Base-by-base conservation (phyloP, 1,140 invertebrate genomes). In the Panagrolaimus sp. region DNA sequence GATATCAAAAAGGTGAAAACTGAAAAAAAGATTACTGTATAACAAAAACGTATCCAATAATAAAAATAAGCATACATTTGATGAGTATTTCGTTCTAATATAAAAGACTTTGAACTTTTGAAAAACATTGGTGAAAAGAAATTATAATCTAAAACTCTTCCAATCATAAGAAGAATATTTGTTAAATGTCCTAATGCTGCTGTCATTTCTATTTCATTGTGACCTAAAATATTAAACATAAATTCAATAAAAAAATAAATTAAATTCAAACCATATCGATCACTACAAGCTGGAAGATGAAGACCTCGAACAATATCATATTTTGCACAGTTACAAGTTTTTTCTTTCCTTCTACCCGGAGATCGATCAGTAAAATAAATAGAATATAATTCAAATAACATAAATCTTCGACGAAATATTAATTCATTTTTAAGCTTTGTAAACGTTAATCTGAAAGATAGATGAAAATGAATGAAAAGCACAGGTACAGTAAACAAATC, bases 131-230 rank as follows among this genome's bases (percentile, higher is more conserved):
- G 67, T 64, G 78, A 71, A n/a, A 71, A 67, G 9, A 70, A 62
- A 12, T 71, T 43, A 17, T 71, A 68, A 26, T 64, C 58, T 47
- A 77, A 45, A 48, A 77, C 66, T 28, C 48, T 38, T 32, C 68
- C 48, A 43, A 78, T 68, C 7, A 52, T 14, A 32, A 69, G 38
- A 2, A 78, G 44, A 15, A 78, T 28, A 47, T 81, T 69, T 28
- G 77, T 63, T 14, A 78, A 46, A 68, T 73, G 65, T 21, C 75
- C 67, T 15, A 74, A 58, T 8, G 78, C 75, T 24, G 78, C 77
- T 44, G 77, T 63, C 1, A 70, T 43, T 71, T 78, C 73, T 6
- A 17, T 21, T 44, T 78, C 77, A 24, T 62, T 65, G 65, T 78
- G 77, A 12, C 65, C 77, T 78, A 44, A 70, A 73, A 58, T 28